Conservation (phyloP, 2,797 vertebrate species). For the Halcyon smyrnensis region DNA sequence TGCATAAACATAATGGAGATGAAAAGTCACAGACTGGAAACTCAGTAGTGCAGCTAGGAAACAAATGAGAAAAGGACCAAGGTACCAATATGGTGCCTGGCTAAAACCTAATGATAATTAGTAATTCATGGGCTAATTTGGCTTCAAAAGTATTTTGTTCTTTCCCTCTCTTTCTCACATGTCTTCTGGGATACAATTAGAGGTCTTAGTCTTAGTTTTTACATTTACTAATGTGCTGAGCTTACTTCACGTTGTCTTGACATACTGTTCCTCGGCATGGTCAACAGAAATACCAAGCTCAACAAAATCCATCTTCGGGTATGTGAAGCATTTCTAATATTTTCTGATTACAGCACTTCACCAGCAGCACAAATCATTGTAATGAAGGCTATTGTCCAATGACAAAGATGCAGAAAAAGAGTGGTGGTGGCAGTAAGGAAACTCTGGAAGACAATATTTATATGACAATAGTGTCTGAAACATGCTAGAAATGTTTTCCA, state of each 20-base stretch:
- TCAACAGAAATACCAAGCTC: not conserved
- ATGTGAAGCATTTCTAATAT: not conserved
- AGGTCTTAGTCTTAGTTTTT: not conserved
- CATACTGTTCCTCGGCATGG: not conserved
- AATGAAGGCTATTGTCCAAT: not conserved
- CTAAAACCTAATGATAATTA: conserved; percentile 1
- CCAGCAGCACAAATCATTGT: not conserved
- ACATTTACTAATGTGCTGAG: not conserved
- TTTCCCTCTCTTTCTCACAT: not conserved
- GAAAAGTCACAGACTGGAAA: not conserved
- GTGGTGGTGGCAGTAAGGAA: not conserved
- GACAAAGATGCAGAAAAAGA: not conserved
- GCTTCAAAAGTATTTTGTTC: not conserved
- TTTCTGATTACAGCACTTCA: not conserved
- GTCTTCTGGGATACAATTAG: not conserved
- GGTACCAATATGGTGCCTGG: not conserved
- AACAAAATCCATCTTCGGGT: not conserved
- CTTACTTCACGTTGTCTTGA: not conserved
- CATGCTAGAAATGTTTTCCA: conserved; percentile 14
- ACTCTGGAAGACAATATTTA: conserved; percentile 7
- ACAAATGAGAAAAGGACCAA: not conserved
- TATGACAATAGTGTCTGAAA: not conserved
- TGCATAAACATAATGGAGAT: not conserved
- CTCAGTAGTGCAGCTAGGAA: not conserved
- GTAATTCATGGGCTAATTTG: conserved; percentile 16